phyloP scores from a whole-genome alignment of 2,797 vertebrate species.

The Gymnothorax reevesii region DNA sequence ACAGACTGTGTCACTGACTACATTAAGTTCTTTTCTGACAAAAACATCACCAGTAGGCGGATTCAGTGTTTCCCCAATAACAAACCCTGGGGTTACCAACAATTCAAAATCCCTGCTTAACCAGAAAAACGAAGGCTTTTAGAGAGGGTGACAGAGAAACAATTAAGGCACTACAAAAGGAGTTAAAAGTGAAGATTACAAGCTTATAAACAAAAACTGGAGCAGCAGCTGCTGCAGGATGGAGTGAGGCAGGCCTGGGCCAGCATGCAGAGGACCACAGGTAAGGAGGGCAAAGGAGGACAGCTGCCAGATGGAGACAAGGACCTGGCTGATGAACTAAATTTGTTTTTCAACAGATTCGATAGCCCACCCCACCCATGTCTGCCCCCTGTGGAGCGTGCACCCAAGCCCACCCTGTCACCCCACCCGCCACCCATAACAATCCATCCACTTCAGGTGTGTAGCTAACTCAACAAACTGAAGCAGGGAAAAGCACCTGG shows the following conservation, averaged over 20 bases:
- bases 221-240: background rate
- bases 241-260: background rate
- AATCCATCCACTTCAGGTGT: background rate
- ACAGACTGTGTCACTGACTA: background rate
- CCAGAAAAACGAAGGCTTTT: too few relatives aligned
- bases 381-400: too few relatives aligned
- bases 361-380: too few relatives aligned
- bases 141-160: too few relatives aligned
- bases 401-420: too few relatives aligned
- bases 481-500: background rate
- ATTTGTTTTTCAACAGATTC: background rate
- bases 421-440: too few relatives aligned
- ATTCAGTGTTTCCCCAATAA: background rate
- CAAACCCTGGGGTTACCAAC: background rate
- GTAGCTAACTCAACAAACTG: background rate
- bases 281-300: background rate
- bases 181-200: too few relatives aligned
- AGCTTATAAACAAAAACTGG: background rate
- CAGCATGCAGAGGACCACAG: background rate
- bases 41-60: background rate
- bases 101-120: background rate
- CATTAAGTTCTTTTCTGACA: background rate
- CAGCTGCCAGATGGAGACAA: background rate
- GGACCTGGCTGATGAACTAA: background rate
- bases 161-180: too few relatives aligned